Percentiles rank a stretch among this genome's conserved stretches.
Evolutionary conservation across 2,888 invertebrate species (phyloP).

Genomic region (Megalurothrips usitatus): DNA sequence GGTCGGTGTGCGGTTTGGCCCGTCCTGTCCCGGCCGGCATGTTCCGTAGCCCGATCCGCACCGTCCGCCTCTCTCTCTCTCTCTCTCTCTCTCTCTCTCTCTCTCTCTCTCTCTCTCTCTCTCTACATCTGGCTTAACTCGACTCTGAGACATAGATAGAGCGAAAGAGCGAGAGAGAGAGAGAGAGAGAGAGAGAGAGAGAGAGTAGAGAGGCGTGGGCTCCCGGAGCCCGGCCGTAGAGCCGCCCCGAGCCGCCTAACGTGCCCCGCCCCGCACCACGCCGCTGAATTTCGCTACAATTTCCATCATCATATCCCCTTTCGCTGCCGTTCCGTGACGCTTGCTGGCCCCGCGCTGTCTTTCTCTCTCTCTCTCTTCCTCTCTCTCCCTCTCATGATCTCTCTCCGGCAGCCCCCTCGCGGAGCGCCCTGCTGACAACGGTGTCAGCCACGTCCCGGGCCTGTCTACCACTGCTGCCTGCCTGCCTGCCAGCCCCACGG

Average conservation of each 20-base stretch:
- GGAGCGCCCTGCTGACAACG: not conserved
- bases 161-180: not conserved
- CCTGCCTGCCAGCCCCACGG: no score
- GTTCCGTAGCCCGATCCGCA: not conserved
- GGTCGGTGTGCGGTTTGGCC: not conserved
- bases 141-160: not conserved
- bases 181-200: not conserved
- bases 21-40: not conserved
- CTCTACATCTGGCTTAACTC: not conserved
- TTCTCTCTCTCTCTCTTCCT: no score
- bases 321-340: not conserved
- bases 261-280: no score
- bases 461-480: not conserved
- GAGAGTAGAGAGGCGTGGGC: no score
- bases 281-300: not conserved
- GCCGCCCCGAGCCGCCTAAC: no score
- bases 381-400: no score
- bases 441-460: constrained; percentile 17
- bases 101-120: not conserved
- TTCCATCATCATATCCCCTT: constrained; percentile 3
- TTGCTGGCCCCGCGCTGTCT: not conserved
- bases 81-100: not conserved
- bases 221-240: no score
- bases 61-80: not conserved
- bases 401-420: not conserved